These are phyloP conservation scores for Gryllus bimaculatus DNA, from an alignment of 1,140 invertebrate genomes.

Conservation along the genomic window DNA sequence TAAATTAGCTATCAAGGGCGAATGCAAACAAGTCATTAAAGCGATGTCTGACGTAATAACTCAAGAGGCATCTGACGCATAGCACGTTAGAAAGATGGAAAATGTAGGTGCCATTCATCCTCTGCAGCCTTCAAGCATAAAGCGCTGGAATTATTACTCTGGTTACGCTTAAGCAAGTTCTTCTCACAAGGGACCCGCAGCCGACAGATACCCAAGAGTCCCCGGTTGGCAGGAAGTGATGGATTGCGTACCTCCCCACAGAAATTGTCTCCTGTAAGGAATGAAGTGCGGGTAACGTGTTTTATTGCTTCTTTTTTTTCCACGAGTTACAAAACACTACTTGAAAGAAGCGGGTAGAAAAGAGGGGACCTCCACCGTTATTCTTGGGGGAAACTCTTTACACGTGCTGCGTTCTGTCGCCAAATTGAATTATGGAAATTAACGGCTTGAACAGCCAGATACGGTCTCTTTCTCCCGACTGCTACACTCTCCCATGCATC, in stretches of 20 bases:
- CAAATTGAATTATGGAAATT: conserved; percentile 6
- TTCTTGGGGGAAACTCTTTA: neutral
- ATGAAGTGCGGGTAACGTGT: neutral
- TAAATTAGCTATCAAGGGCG: too few relatives aligned
- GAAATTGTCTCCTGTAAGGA: neutral
- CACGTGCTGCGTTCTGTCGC: neutral
- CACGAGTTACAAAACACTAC: neutral
- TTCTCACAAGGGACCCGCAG: too few relatives aligned
- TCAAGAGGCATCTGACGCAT: too few relatives aligned
- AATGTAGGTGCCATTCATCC: too few relatives aligned
- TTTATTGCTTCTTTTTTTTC: neutral
- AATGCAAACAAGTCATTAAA: too few relatives aligned
- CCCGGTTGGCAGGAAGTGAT: neutral
- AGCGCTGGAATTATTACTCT: too few relatives aligned
- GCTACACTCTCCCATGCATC: too few relatives aligned
- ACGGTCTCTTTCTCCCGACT: neutral
- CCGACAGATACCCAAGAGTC: neutral
- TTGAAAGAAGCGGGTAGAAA: neutral
- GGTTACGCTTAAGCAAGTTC: too few relatives aligned
- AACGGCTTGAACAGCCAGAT: neutral
- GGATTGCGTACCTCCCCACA: neutral
- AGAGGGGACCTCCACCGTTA: neutral
- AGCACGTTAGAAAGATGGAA: too few relatives aligned
- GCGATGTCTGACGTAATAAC: too few relatives aligned
- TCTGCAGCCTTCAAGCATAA: too few relatives aligned